A percentile compares a stretch with the other conserved stretches of the same genome.
phyloP scores from a whole-genome alignment of 2,113 vertebrate genomes.

The Silurus asotus region DNA sequence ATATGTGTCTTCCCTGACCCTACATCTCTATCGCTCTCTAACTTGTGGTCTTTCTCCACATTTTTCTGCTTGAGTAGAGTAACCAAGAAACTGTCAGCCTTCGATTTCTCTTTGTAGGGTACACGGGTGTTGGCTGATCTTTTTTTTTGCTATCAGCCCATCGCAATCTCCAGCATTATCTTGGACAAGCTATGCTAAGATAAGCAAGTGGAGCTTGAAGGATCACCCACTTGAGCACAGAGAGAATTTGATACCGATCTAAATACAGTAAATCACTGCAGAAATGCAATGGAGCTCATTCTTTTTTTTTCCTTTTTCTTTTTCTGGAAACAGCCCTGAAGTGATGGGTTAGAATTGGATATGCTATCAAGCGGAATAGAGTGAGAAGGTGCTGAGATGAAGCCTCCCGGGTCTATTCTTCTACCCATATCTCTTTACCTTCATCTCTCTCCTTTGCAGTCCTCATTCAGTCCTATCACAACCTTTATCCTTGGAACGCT shows the following conservation, averaged over 20 bases:
- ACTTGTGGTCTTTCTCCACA: slow-evolving; percentile 1
- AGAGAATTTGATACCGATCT: slow-evolving; percentile 42
- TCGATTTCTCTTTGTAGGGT: slow-evolving; percentile 22
- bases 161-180: slow-evolving; percentile 32
- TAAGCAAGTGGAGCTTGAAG: slow-evolving; percentile 38
- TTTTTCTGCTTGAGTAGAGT: slow-evolving; percentile 16
- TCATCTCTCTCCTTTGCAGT: slow-evolving; percentile 18
- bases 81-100: slow-evolving; percentile 16
- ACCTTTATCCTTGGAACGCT: slow-evolving; percentile 25
- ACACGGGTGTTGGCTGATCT: slow-evolving; percentile 24
- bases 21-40: not conserved
- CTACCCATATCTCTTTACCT: slow-evolving; percentile 12
- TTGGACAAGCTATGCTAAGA: slow-evolving; percentile 34
- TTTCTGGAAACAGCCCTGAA: slow-evolving; percentile 10
- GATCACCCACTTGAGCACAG: slow-evolving; percentile 18
- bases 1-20: not conserved
- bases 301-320: not conserved
- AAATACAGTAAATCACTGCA: slow-evolving; percentile 43
- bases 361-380: slow-evolving; percentile 28
- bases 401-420: not conserved
- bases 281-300: not conserved
- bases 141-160: slow-evolving; percentile 38
- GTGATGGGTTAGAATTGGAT: slow-evolving; percentile 24
- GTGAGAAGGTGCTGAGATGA: not conserved
- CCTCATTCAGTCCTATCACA: slow-evolving; percentile 19